Evolutionary conservation across 2,888 invertebrate genomes (phyloP).

Genomic region (Octonoba sinensis): DNA sequence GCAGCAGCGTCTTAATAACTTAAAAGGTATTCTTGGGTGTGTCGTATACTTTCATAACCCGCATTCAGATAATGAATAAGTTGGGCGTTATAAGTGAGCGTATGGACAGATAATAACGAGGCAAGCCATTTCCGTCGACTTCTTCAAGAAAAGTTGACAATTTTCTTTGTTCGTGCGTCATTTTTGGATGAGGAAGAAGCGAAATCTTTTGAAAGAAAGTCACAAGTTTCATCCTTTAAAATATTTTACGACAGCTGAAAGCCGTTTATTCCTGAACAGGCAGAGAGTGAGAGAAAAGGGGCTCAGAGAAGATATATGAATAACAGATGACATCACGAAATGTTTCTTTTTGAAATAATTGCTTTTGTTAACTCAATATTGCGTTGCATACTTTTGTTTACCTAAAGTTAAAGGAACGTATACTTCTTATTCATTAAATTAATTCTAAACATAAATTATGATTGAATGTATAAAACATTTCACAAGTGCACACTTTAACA

Average conservation of each 20-base stretch:
- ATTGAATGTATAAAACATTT: too few relatives aligned
- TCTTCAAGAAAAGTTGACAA: slow-evolving; percentile 28
- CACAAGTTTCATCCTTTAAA: background rate
- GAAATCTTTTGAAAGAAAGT: background rate
- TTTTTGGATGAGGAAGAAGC: slow-evolving; percentile 2
- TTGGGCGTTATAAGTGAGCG: slow-evolving; percentile 22
- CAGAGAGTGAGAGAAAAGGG: background rate
- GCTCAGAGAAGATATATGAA: background rate
- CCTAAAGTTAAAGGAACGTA: too few relatives aligned
- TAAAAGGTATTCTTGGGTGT: slow-evolving; percentile 52
- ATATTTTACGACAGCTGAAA: too few relatives aligned
- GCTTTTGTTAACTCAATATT: too few relatives aligned
- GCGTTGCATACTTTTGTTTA: too few relatives aligned
- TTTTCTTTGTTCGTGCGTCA: slow-evolving; percentile 26
- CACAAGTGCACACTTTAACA: too few relatives aligned
- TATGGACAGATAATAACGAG: slow-evolving; percentile 43
- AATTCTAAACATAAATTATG: too few relatives aligned
- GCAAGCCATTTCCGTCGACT: slow-evolving; percentile 26
- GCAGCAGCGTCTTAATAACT: slow-evolving; percentile 47
- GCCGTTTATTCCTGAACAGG: background rate
- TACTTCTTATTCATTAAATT: too few relatives aligned
- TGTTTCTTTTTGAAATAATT: too few relatives aligned
- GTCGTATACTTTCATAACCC: slow-evolving; percentile 32
- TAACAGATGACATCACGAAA: slow-evolving; percentile 24
- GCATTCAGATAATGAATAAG: slow-evolving; percentile 51